A percentile compares a stretch with the other conserved stretches of the same genome.
These are phyloP conservation scores for Norana najaformis DNA, from an alignment of 2,888 invertebrate species.

Conservation along the genomic window DNA sequence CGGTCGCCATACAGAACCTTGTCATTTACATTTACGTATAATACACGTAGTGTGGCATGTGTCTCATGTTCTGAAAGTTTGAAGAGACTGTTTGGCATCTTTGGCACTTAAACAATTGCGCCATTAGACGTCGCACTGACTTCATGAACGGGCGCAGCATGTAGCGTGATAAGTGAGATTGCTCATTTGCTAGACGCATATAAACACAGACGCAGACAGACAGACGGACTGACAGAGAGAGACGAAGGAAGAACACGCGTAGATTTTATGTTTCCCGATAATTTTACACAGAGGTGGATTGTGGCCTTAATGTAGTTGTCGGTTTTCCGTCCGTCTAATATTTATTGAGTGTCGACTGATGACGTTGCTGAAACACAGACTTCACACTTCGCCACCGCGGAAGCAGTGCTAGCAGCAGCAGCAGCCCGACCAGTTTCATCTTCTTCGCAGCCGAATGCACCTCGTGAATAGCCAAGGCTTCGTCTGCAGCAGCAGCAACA, in stretches of 20 bases:
- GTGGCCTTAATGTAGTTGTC: neutral
- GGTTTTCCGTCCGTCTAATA: neutral
- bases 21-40: too few relatives aligned
- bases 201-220: neutral
- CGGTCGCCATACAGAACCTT: too few relatives aligned
- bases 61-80: neutral
- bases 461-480: neutral
- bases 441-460: neutral
- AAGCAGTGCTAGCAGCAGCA: neutral
- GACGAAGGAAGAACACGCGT: neutral
- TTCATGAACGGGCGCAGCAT: neutral
- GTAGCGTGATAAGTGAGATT: slow-evolving; percentile 7
- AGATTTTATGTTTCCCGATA: neutral
- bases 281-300: neutral
- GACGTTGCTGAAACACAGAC: neutral
- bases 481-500: neutral
- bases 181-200: neutral
- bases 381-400: neutral
- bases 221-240: neutral
- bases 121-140: neutral
- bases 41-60: too few relatives aligned
- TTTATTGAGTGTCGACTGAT: neutral
- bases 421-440: neutral
- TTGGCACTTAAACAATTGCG: neutral
- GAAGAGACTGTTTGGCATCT: neutral